phyloP scores from a whole-genome alignment of 1,140 invertebrate species.

The Kradibia gibbosae region DNA sequence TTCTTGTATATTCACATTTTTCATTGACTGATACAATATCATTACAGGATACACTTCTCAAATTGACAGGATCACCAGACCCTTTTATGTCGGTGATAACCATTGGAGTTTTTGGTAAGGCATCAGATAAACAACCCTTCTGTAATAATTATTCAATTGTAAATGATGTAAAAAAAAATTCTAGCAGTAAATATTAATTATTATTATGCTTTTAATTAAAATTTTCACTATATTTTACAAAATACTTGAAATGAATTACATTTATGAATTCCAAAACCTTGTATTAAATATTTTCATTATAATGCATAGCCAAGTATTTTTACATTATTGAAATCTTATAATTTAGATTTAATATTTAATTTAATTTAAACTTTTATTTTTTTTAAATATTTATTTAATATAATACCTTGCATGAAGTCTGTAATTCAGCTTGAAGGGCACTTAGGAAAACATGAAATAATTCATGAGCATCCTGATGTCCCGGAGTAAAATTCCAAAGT shows the following conservation, averaged over 20 bases:
- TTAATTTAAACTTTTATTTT: constrained; percentile 10
- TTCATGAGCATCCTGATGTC: constrained; percentile 95
- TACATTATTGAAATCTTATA: too few species aligned
- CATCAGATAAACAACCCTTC: constrained; percentile 82
- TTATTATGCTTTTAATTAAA: not conserved
- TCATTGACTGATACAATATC: constrained; percentile 63
- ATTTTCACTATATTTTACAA: too few species aligned
- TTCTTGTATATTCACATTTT: constrained; percentile 50
- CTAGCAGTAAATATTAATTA: not conserved
- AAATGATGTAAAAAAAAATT: too few species aligned
- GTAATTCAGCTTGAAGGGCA: constrained; percentile 88
- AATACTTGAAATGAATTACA: too few species aligned
- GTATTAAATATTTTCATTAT: too few species aligned
- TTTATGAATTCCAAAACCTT: too few species aligned
- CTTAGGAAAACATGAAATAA: constrained; percentile 89
- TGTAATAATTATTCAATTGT: constrained; percentile 53
- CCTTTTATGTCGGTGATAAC: constrained; percentile 59
- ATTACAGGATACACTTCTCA: constrained; percentile 69
- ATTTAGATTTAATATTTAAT: too few species aligned
- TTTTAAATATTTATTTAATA: constrained; percentile 48
- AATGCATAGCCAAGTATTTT: too few species aligned
- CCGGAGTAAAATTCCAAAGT: constrained; percentile 88
- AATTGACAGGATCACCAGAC: constrained; percentile 57
- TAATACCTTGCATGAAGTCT: constrained; percentile 75
- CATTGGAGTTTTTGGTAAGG: constrained; percentile 68